These are phyloP conservation scores for Perodicticus potto DNA, from an alignment of 2,797 vertebrate species.

Conservation along the genomic window DNA sequence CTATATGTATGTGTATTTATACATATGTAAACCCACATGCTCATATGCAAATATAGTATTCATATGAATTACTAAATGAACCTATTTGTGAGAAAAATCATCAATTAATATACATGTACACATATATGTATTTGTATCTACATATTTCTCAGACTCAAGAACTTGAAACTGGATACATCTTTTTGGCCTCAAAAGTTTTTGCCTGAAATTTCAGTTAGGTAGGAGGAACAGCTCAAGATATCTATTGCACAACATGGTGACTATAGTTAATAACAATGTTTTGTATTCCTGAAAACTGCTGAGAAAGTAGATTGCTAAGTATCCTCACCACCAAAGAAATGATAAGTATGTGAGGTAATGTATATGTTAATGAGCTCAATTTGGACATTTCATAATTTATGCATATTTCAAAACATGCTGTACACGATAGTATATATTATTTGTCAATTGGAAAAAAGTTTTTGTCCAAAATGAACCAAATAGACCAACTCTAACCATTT, in stretches of 20 bases:
- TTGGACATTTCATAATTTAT: not conserved
- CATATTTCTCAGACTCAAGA: constrained; percentile 20
- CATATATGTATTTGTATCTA: not conserved
- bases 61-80: constrained; percentile 9
- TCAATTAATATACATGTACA: not conserved
- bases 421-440: not conserved
- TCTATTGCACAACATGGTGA: not conserved
- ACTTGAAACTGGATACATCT: not conserved
- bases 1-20: not conserved
- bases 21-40: not conserved
- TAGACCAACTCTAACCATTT: not conserved
- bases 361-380: not conserved
- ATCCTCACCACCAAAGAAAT: not conserved
- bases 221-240: not conserved
- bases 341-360: not conserved
- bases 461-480: constrained; percentile 17
- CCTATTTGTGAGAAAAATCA: constrained; percentile 40
- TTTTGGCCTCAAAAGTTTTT: constrained; percentile 36
- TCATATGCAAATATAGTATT: constrained; percentile 7
- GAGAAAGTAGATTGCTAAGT: not conserved
- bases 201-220: constrained; percentile 7
- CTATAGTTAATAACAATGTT: not conserved
- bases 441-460: not conserved
- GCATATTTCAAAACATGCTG: not conserved
- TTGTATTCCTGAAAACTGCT: not conserved